Evolutionary conservation across 2,888 invertebrate genomes (phyloP).

Genomic region (Allolobophora icterica): DNA sequence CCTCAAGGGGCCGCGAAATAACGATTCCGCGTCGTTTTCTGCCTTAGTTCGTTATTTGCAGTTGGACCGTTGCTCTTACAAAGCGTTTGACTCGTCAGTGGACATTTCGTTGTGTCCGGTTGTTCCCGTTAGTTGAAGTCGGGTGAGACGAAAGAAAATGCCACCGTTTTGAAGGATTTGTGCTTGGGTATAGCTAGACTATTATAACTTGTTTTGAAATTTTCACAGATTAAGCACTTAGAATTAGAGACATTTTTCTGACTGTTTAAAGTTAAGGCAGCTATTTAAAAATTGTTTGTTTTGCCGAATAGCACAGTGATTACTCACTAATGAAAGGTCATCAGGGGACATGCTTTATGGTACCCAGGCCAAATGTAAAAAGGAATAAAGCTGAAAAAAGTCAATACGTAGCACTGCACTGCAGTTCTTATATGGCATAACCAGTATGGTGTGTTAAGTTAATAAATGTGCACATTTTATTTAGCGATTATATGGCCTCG

Average conservation of each 20-base stretch:
- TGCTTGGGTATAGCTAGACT: background rate
- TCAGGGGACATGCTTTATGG: too few species aligned
- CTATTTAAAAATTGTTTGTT: background rate
- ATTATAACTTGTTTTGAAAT: background rate
- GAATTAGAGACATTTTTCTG: background rate
- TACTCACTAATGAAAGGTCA: too few species aligned
- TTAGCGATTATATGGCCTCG: too few species aligned
- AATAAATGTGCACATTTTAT: too few species aligned
- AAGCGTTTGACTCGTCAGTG: background rate
- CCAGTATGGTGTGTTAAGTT: too few species aligned
- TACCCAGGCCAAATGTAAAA: too few species aligned
- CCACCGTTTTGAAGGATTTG: background rate
- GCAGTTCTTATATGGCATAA: too few species aligned
- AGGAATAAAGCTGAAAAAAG: too few species aligned
- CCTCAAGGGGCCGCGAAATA: background rate
- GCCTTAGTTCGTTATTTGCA: background rate
- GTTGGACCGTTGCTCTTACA: background rate
- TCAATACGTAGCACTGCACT: too few species aligned
- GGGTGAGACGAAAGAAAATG: background rate
- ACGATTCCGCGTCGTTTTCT: conserved; percentile 15
- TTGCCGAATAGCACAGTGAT: background rate
- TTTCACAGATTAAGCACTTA: background rate
- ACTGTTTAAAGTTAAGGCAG: background rate
- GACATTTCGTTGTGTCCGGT: background rate
- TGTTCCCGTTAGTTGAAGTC: background rate